Conservation (phyloP, 2,113 vertebrate genomes). For the Vulpes ferrilata region DNA sequence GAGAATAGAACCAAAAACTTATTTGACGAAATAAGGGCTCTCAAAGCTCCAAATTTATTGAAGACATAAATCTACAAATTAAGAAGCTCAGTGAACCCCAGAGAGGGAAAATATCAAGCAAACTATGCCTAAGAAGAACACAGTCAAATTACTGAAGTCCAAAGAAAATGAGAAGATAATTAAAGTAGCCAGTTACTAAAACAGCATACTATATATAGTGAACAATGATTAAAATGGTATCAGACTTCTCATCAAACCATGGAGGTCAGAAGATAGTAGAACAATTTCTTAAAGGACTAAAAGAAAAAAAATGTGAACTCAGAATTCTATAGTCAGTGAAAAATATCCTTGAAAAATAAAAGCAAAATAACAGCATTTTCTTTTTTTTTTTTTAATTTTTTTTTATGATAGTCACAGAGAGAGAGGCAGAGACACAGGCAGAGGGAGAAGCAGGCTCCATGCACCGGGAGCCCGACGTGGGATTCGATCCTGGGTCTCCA, state of each 20-base stretch:
- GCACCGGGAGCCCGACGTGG: no score
- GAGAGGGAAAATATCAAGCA: neutral
- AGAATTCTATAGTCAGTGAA: neutral
- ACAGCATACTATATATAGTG: neutral
- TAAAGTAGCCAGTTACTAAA: neutral
- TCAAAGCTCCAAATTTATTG: neutral
- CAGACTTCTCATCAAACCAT: neutral
- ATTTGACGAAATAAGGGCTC: neutral
- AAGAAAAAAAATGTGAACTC: neutral
- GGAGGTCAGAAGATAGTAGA: neutral
- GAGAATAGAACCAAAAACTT: neutral
- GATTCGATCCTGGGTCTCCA: no score
- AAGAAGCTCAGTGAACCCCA: neutral
- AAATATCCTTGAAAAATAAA: slow-evolving; percentile 27
- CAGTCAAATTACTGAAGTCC: neutral
- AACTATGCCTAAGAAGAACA: neutral
- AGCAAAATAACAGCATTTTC: neutral
- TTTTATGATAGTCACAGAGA: neutral
- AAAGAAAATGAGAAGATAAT: neutral
- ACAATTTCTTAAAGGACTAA: neutral
- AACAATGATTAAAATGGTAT: neutral
- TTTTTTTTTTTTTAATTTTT: slow-evolving; percentile 27
- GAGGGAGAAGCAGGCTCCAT: no score
- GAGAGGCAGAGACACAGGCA: no score
- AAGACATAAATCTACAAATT: neutral